Percentiles rank a stretch among this genome's conserved stretches.
phyloP scores from a whole-genome alignment of 2,797 vertebrate species.

The Microhierax caerulescens region DNA sequence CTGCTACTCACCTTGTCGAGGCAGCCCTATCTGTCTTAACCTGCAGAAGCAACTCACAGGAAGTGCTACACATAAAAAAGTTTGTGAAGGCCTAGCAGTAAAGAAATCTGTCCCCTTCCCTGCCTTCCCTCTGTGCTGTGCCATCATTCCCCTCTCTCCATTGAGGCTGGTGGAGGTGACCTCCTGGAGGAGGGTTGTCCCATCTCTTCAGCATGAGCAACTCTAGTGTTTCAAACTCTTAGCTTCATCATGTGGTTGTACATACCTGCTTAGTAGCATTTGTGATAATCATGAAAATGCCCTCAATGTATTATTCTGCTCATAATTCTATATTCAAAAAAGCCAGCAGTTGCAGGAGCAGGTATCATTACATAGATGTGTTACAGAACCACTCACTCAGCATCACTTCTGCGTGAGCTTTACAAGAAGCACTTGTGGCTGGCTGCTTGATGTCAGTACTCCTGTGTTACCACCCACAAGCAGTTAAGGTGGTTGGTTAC shows the following conservation, averaged over 20 bases:
- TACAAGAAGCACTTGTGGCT: background rate
- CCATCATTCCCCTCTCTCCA: background rate
- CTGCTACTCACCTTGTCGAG: background rate
- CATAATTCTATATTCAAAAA: background rate
- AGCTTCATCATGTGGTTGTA: background rate
- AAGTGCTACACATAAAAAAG: background rate
- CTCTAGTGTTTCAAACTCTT: background rate
- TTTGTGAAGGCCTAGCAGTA: background rate
- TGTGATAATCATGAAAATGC: background rate
- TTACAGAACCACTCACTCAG: constrained; percentile 20
- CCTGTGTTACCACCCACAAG: background rate
- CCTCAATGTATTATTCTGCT: background rate
- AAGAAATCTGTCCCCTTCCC: background rate
- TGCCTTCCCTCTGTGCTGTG: background rate
- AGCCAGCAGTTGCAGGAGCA: background rate
- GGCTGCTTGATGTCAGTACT: background rate
- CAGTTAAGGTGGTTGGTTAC: background rate
- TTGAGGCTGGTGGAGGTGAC: background rate
- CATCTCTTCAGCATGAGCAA: background rate
- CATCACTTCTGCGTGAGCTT: background rate
- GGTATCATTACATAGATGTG: background rate
- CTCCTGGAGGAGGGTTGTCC: background rate
- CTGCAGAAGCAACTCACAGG: background rate
- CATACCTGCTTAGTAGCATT: background rate
- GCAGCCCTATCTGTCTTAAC: constrained; percentile 12